Evolutionary conservation across 2,888 invertebrate species (phyloP), one percentile per base, ranked within the genome.

Genomic region (Panorpa germanica): DNA sequence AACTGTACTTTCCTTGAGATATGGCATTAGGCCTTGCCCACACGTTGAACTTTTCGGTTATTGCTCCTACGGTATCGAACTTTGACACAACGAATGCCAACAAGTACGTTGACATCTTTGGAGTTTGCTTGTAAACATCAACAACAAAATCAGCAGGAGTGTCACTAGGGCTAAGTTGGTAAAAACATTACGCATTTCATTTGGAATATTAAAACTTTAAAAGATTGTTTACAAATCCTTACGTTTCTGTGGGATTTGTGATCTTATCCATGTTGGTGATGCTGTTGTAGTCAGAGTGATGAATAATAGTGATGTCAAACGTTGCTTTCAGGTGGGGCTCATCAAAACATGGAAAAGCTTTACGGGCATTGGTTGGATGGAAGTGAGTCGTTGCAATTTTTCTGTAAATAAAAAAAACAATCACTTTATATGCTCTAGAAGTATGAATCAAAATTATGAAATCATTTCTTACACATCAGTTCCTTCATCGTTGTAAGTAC

Each of bases 291-390:
- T 40, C 43, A 5, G 40, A 40, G 5, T 62, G 58, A 25, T 73
- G 64, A 16, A 57, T 66, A 31, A 78, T 59, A 3, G 57, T 59
- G 9, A 77, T 61, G 18, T 61, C 54, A 43, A 75, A 78, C n/a
- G 53, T 52, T 0, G 80, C 71, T 43, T 78, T 80, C 19, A 65
- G 48, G 0, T 54, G 55, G 0, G 81, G 80, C 42, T 75, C 76
- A 43, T 82, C 82, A 41, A 81, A 80, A 41, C 76, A 72, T 14
- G 82, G 82, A 48, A 83, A 80, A 0, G 72, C 80, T 38, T 57
- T 57, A 12, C 78, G 64, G 1, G 74, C 74, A 34, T 69, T 53
- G 2, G 68, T 63, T 2, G 71, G 60, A 50, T 76, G 62, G 44
- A 77, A 74, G 41, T 77, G 75, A 1, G 77, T 77, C 1, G 72